Evolutionary conservation across 2,797 vertebrate genomes (phyloP), one percentile per base, ranked within the genome.

Genomic region (Argya squamiceps): DNA sequence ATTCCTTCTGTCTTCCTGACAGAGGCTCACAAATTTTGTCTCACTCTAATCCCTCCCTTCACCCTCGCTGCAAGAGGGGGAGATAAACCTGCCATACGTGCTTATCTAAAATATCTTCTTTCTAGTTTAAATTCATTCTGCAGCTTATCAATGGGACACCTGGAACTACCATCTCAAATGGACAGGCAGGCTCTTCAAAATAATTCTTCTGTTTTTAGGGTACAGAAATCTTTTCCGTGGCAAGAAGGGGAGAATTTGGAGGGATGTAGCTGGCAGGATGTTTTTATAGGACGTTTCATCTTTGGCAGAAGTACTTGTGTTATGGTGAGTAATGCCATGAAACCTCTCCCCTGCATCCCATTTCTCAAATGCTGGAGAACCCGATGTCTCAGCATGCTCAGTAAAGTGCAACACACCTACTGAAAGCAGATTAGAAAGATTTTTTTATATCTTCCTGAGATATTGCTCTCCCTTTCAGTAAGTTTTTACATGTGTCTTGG

Each of bases 401-500:
- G 27, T 14, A 17, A 26, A 29, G 16, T 21, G 0, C 1, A 5
- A 5, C 67, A 59, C 50, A n/a, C 81, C 83, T 52, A 46, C 59
- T 55, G 68, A 75, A 84, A 77, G 63, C 3, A 6, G 56, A 84
- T 92, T 64, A 77, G 47, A 52, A 84, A 91, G 53, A 39, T 30
- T 63, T 86, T 86, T 78, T 60, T 68, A 11, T 87, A 82, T 92
- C 85, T 87, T 95, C 77, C 56, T 74, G 70, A 94, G 64, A 93
- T 95, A 96, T 87, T 79, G 43, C 44, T 92, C 59, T 89, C 47
- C 68, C 37, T 47, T 64, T 76, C 82, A 52, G 22, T 94, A 65
- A 96, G 62, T 85, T 95, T 95, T 88, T 81, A 79, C 86, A 86
- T 88, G 76, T 83, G 62, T 52, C 77, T 88, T 81, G 62, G 68